phyloP scores from a whole-genome alignment of 2,797 vertebrate species.

The Lithobates sylvaticus region DNA sequence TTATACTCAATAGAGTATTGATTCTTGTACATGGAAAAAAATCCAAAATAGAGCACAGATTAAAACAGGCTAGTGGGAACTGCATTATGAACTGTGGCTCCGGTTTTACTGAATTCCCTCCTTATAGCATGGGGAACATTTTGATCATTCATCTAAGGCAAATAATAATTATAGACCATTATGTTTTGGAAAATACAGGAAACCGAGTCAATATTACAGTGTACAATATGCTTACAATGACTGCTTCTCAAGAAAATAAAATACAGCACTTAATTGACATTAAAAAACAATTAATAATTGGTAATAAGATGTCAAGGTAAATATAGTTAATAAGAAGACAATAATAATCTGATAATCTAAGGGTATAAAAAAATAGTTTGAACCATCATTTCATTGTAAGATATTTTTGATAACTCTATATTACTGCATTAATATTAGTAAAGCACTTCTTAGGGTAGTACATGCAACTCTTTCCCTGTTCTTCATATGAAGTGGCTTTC shows the following conservation, averaged over 20 bases:
- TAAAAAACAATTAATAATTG: not conserved
- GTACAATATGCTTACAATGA: not conserved
- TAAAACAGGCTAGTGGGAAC: slow-evolving; percentile 48
- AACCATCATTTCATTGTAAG: not conserved
- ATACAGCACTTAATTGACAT: not conserved
- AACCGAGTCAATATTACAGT: not conserved
- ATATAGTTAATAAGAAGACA: not conserved
- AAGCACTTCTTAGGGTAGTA: not conserved
- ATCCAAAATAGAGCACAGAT: slow-evolving; percentile 41
- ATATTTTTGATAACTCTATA: not conserved
- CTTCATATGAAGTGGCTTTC: not conserved
- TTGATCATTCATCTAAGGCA: slow-evolving; percentile 9
- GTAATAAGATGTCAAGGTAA: not conserved
- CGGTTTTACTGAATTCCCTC: not conserved
- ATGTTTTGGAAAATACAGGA: not conserved
- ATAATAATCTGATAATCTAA: not conserved
- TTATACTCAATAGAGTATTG: slow-evolving; percentile 58
- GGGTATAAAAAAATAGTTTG: not conserved
- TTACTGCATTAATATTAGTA: not conserved
- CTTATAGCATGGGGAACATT: not conserved
- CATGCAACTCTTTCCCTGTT: not conserved
- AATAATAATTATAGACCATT: not conserved
- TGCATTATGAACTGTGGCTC: not conserved
- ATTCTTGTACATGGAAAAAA: slow-evolving; percentile 54
- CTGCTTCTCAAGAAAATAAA: not conserved